Base-by-base conservation (phyloP, 2,888 invertebrate species). In the Sclerodermus sp. region DNA sequence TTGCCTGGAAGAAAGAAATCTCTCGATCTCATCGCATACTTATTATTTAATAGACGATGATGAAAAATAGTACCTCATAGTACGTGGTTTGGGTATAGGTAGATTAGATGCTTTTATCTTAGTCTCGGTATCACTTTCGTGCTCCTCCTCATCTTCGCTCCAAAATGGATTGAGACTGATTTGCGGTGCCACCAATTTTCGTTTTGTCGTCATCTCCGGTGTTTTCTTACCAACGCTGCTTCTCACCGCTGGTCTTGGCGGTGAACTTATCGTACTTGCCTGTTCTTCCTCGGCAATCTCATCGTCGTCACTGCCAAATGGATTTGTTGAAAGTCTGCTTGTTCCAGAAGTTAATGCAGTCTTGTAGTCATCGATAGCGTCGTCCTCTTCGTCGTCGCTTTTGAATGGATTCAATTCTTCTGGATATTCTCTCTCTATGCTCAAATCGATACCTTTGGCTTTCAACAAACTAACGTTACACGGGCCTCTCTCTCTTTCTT, bases 341-440 rank as follows among this genome's bases (percentile, higher is more conserved):
- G 23, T 53, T 10, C 41, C n/a, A 8, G 45, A 51, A 43, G 15
- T 43, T 3, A 47, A 34, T 10, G 42, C 50, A 8, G 45, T n/a
- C 16, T 47, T 34, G 5, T 44, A n/a, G 18, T 45, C 17, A 14
- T 42, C 16, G 4, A 12, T 8, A 39, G 84, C 84, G 31, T 82
- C 82, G 44, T 87, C 87, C 56, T 87, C 87, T 37, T 84, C 85
- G 18, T 83, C 83, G 48, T 89, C 89, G 61, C 87, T 88, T 31
- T 84, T 87, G 79, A 94, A 94, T 4, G 93, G 93, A 82, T 94
- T 93, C 57, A 93, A 81, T 70, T 89, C 85, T 57, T 85, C 85
- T 0, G 93, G 93, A 80, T 93, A 92, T 36, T 80, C 74, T 42
- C 67, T 54, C 10, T 57, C 58, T 15, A 49, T 57, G 47, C 65